These are phyloP conservation scores for Agriopis aurantiaria DNA, from an alignment of 2,888 invertebrate species.

Conservation along the genomic window DNA sequence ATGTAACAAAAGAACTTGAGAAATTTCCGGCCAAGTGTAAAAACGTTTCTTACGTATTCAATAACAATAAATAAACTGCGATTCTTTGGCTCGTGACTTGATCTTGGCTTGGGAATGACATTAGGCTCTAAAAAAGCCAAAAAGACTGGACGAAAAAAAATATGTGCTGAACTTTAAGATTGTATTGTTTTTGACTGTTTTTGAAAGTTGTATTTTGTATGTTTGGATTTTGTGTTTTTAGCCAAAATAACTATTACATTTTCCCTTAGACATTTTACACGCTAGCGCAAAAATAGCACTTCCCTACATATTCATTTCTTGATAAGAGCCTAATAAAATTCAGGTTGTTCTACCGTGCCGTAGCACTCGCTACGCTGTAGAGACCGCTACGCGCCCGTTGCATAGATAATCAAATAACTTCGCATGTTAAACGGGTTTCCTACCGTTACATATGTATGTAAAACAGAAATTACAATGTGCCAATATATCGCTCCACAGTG, in stretches of 20 bases:
- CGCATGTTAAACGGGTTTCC: constrained; percentile 25
- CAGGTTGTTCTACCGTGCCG: constrained; percentile 8
- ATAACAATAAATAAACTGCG: constrained; percentile 15
- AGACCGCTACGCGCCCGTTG: constrained; percentile 22
- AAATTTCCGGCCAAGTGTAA: constrained; percentile 16
- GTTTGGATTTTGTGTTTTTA: neutral
- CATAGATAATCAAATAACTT: constrained; percentile 34
- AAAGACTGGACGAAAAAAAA: neutral
- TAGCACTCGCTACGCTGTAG: constrained; percentile 25
- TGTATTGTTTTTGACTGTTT: neutral
- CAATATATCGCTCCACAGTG: neutral
- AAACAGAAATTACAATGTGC: constrained; percentile 22
- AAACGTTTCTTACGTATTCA: constrained; percentile 12
- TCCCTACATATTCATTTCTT: constrained; percentile 10
- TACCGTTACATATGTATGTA: constrained; percentile 28
- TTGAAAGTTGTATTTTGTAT: neutral
- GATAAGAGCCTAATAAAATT: constrained; percentile 26
- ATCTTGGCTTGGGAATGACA: constrained; percentile 3
- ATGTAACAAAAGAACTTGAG: constrained; percentile 19
- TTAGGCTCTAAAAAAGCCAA: neutral
- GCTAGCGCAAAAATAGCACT: neutral
- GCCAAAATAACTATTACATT: neutral
- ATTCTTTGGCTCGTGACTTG: constrained; percentile 10
- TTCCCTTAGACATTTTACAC: neutral
- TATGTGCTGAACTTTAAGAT: neutral